Conservation (phyloP, 2,797 vertebrate species). For the Eospalax fontanierii region DNA sequence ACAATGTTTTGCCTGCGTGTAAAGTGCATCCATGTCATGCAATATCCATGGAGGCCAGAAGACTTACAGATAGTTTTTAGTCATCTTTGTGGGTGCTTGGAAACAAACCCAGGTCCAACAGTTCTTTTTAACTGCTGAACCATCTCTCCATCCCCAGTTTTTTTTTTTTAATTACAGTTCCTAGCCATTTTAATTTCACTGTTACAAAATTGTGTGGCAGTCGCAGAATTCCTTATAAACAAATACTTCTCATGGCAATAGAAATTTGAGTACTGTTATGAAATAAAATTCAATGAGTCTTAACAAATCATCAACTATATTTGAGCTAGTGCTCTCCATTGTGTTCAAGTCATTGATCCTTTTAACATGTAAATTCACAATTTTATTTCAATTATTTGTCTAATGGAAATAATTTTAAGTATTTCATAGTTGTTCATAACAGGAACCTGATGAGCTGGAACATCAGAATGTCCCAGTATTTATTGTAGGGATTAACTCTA, state of each 20-base stretch:
- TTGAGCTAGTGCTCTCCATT: not conserved
- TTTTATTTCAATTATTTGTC: constrained; percentile 54
- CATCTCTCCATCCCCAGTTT: no score
- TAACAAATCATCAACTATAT: not conserved
- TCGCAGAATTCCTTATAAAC: not conserved
- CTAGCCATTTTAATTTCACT: not conserved
- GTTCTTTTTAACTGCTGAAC: no score
- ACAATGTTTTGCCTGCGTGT: no score
- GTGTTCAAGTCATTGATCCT: not conserved
- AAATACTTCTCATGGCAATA: not conserved
- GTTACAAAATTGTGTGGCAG: constrained; percentile 37
- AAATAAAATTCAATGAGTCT: not conserved
- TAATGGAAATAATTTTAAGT: constrained; percentile 9
- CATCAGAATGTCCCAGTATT: constrained; percentile 25
- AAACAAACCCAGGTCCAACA: no score
- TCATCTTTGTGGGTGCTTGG: no score
- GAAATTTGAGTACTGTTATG: not conserved
- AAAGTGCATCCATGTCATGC: no score
- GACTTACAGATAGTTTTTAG: no score
- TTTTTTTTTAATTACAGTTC: not conserved
- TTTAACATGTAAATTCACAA: not conserved
- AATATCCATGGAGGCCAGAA: no score
- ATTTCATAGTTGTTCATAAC: constrained; percentile 20
- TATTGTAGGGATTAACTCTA: not conserved
- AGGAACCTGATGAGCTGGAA: not conserved